Conservation (phyloP, 1,140 invertebrate genomes). For the Drosophila mojavensis region DNA sequence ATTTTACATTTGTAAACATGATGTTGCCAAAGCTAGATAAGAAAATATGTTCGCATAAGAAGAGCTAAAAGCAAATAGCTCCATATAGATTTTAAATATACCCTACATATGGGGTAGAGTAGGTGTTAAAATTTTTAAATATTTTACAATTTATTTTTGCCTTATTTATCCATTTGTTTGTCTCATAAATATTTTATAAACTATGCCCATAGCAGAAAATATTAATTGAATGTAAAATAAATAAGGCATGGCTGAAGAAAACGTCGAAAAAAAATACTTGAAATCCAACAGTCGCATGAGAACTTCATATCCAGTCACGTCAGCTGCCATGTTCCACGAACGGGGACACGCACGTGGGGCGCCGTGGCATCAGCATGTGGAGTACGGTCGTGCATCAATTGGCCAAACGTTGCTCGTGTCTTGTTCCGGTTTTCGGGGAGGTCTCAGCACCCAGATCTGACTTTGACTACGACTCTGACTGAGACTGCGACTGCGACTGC, state of each 20-base stretch:
- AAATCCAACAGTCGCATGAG: not conserved
- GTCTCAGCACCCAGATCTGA: not conserved
- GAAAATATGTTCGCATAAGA: slow-evolving; percentile 10
- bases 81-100: not conserved
- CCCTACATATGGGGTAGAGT: not conserved
- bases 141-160: no score
- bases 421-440: slow-evolving; percentile 7
- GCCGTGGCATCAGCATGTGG: slow-evolving; percentile 28
- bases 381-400: slow-evolving; percentile 46
- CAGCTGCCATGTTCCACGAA: slow-evolving; percentile 3
- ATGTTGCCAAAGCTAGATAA: slow-evolving; percentile 13
- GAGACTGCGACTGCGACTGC: not conserved
- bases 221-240: not conserved
- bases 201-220: no score
- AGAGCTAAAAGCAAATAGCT: not conserved
- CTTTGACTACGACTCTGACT: not conserved
- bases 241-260: not conserved
- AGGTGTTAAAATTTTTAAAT: no score
- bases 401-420: slow-evolving; percentile 43
- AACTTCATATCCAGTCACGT: slow-evolving; percentile 10
- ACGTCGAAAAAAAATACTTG: not conserved
- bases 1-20: slow-evolving; percentile 46
- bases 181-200: no score
- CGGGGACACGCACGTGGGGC: slow-evolving; percentile 6
- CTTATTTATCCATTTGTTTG: no score